These are phyloP conservation scores for Malaclemys terrapin DNA, from an alignment of 2,113 vertebrate genomes.

Conservation along the genomic window DNA sequence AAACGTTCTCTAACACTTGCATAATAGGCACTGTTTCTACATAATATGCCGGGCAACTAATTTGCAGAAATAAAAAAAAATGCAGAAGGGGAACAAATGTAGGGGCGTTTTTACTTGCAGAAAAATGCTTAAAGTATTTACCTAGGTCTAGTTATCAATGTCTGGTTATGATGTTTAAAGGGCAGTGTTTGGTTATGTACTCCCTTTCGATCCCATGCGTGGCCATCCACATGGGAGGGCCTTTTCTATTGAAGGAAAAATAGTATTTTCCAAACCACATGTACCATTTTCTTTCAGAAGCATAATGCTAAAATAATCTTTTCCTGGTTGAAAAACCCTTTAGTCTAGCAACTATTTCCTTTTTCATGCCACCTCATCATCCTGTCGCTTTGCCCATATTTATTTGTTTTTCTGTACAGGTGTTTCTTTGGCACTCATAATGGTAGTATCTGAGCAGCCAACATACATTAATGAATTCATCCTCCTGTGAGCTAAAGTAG, in stretches of 20 bases:
- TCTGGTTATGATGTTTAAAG: neutral
- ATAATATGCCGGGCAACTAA: neutral
- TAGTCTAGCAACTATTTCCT: neutral
- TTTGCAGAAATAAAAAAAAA: neutral
- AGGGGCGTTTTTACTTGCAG: neutral
- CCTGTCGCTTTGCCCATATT: neutral
- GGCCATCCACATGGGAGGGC: rapidly evolving
- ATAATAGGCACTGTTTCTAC: neutral
- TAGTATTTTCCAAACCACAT: neutral
- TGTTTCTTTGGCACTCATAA: neutral
- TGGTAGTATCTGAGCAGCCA: neutral
- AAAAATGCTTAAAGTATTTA: neutral
- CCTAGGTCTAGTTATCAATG: neutral
- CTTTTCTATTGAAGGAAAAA: neutral
- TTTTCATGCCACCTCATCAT: conserved; percentile 1
- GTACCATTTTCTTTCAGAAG: neutral
- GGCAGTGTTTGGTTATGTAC: neutral
- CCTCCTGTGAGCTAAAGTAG: conserved; percentile 7
- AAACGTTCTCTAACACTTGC: rapidly evolving
- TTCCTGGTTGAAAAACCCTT: neutral
- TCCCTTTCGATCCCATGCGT: neutral
- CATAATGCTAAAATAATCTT: neutral
- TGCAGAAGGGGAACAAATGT: neutral
- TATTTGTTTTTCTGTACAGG: neutral
- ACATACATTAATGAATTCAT: neutral